A percentile compares a stretch with the other conserved stretches of the same genome.
Conservation (phyloP, 1,140 invertebrate genomes). For the Leptinotarsa lineolata region DNA sequence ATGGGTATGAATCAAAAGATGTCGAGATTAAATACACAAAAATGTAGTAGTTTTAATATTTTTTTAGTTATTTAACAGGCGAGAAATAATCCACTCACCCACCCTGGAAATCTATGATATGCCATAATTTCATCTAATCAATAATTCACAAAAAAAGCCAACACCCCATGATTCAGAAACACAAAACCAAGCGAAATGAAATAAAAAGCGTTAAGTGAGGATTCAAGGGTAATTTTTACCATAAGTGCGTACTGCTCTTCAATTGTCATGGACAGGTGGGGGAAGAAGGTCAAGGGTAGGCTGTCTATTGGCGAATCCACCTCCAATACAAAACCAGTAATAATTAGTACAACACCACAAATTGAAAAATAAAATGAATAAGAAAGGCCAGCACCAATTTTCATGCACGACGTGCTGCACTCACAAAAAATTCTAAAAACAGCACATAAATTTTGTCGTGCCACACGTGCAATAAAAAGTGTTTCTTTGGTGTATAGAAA, state of each 20-base stretch:
- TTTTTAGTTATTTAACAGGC: too few species aligned
- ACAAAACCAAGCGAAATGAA: neutral
- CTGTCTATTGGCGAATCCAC: slow-evolving; percentile 50
- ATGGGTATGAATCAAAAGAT: too few species aligned
- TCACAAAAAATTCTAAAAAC: slow-evolving; percentile 6
- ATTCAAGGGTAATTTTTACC: slow-evolving; percentile 46
- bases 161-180: neutral
- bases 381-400: slow-evolving; percentile 26
- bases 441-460: neutral
- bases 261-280: slow-evolving; percentile 53
- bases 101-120: too few species aligned
- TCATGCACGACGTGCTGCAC: slow-evolving; percentile 12
- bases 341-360: slow-evolving; percentile 51
- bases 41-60: too few species aligned
- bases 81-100: too few species aligned
- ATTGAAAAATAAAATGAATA: slow-evolving; percentile 35
- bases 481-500: neutral
- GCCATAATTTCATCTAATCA: too few species aligned
- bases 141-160: too few species aligned
- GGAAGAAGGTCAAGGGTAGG: slow-evolving; percentile 52
- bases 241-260: slow-evolving; percentile 54
- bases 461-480: neutral
- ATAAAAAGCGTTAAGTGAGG: slow-evolving; percentile 18
- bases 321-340: slow-evolving; percentile 47
- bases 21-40: too few species aligned